Evolutionary conservation across 1,140 invertebrate species (phyloP), one percentile per base, ranked within the genome.

Genomic region (Ephestia elutella): DNA sequence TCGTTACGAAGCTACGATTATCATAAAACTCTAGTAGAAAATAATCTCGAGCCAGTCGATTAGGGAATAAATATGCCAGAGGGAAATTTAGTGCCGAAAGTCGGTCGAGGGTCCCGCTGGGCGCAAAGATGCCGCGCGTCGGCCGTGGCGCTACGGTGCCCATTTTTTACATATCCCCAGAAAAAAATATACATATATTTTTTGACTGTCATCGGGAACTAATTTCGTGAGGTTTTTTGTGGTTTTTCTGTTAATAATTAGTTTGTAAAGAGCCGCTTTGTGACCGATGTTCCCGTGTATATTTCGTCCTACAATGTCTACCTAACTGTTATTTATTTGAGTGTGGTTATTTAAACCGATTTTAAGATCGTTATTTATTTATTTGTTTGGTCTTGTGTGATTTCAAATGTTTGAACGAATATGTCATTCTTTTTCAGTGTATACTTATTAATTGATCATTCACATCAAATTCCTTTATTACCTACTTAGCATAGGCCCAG

Each of bases 151-250:
- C 84, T 87, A 73, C 60, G 65, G 49, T 50, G 53, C 20, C 49
- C 54, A 57, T 77, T 77, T 81, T 77, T 77, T 73, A 66, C 64
- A 62, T 62, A 61, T 58, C 57, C 57, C 59, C 48, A 62, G 38
- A 44, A 79, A 75, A 73, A 70, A 66, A 62, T 66, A 69, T 71
- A 79, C 71, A 80, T 71, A 77, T 75, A 76, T 82, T 84, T 86
- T 80, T 86, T 75, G 78, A 78, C 82, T 86, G 82, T 86, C 82
- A 86, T 86, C 83, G 83, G 80, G 82, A 86, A 85, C 84, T 87
- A 85, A 87, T 87, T 87, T 87, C 69, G 75, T 63, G 65, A 62
- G 60, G 70, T 79, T 84, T 78, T 83, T 82, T 81, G 72, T 82
- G 59, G 71, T 80, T 80, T 80, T 80, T 75, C 75, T 75, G 64